A percentile compares a stretch with the other conserved stretches of the same genome.
Conservation (phyloP, 2,888 invertebrate species). For the Suillia variegata region DNA sequence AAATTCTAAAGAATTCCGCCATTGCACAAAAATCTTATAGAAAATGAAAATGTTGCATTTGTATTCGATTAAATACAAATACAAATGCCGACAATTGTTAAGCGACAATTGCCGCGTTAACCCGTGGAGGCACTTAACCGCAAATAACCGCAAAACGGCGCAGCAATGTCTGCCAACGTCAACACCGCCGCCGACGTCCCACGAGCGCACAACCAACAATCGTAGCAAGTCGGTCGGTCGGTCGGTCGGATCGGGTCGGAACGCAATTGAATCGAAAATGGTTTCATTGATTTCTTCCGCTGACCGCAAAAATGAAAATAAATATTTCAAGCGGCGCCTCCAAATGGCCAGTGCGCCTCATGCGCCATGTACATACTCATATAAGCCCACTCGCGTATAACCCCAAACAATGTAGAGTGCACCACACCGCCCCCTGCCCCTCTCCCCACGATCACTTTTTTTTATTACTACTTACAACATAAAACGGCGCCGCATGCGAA, state of each 20-base stretch:
- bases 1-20: no score
- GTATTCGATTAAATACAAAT: no score
- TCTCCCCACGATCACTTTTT: not conserved
- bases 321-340: slow-evolving; percentile 5
- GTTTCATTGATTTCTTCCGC: slow-evolving; percentile 43
- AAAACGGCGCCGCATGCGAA: not conserved
- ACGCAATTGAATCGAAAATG: slow-evolving; percentile 33
- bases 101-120: not conserved
- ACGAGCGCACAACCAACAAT: not conserved
- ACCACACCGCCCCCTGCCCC: not conserved
- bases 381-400: no score
- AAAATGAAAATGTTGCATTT: no score
- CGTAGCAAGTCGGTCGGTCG: no score
- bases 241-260: no score
- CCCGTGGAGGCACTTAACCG: not conserved
- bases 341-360: not conserved
- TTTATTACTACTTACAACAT: not conserved
- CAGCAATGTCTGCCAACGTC: not conserved
- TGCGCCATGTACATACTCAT: no score
- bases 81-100: no score
- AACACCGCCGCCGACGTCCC: not conserved
- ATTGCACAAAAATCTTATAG: no score
- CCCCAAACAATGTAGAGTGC: no score
- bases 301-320: slow-evolving; percentile 14
- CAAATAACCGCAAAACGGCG: not conserved